Evolutionary conservation across 2,888 invertebrate species (phyloP), one percentile per base, ranked within the genome.

Genomic region (Hyposoter didymator): DNA sequence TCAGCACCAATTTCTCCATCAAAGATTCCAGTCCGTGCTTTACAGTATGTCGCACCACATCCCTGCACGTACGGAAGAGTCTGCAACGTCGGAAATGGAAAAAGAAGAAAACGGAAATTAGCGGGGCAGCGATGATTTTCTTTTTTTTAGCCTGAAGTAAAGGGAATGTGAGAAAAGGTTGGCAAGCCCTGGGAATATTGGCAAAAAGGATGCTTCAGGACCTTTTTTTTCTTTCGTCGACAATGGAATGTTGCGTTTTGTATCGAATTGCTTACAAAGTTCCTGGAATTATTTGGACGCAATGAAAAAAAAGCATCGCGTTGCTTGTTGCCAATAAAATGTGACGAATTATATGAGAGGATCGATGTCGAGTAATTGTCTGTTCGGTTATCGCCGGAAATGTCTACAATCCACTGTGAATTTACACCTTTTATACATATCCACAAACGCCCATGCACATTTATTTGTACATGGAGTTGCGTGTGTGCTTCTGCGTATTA

Each of bases 181-280:
- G 79, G 19, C 5, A 22, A 22, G 52, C 49, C 49, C 72, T 32
- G 28, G 19, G 19, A 66, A 64, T 84, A 84, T 80, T 84, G 80
- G 80, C 72, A 72, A 49, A 49, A 55, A 47, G 12, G 12, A 19
- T 52, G 47, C 45, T 74, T 17, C 49, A n/a, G 74, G 22, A 22
- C 22, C 3, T 55, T n/a, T 32, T 35, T 32, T 72, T 52, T 12
- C 28, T 47, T 49, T 32, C 39, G 45, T 67, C 39, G 62, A 49
- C 74, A 62, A 78, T 75, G 75, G 64, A 70, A 17, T 70, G 75
- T 84, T 64, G n/a, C 80, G 75, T 75, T 3, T 12, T 12, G 19
- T 55, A 22, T n/a, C 12, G 28, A 59, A 59, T 59, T 28, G 14
- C 5, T 59, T 14, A 22, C 22, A 28, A 28, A 12, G 55, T 12